phyloP scores from a whole-genome alignment of 2,113 vertebrate species.

The Acanthochromis polyacanthus region DNA sequence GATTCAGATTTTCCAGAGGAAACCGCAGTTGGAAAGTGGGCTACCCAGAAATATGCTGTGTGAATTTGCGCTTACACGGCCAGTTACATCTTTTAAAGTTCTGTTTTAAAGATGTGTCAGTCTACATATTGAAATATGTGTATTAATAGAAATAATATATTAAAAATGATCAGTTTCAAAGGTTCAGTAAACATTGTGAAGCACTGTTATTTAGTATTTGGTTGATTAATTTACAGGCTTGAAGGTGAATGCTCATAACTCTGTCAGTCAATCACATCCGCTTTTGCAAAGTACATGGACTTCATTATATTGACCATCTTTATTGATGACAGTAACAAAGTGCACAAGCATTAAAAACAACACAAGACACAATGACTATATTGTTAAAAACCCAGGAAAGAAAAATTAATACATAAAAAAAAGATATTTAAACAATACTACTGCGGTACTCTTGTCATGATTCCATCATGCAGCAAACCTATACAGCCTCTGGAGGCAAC shows the following conservation, averaged over 20 bases:
- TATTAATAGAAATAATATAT: neutral
- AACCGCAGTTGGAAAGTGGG: neutral
- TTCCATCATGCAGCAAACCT: conserved; percentile 87
- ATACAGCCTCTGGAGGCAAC: conserved; percentile 88
- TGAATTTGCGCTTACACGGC: neutral
- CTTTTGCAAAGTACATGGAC: neutral
- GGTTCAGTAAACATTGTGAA: accelerated
- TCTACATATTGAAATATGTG: too few relatives aligned
- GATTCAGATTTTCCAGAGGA: neutral
- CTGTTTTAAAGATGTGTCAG: neutral
- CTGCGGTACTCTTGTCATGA: conserved; percentile 83
- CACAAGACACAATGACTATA: conserved; percentile 65
- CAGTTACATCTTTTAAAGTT: neutral
- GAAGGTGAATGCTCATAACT: neutral
- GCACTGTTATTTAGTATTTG: neutral
- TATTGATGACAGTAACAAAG: conserved; percentile 85
- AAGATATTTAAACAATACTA: conserved; percentile 87
- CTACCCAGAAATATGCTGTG: neutral
- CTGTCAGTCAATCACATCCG: neutral
- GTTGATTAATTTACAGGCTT: neutral
- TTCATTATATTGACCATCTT: conserved; percentile 71
- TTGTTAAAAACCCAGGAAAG: conserved; percentile 59
- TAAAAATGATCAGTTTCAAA: too few relatives aligned
- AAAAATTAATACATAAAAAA: conserved; percentile 77
- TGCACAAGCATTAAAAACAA: conserved; percentile 81